phyloP scores from a whole-genome alignment of 2,888 invertebrate species.

The Proisotoma minuta region DNA sequence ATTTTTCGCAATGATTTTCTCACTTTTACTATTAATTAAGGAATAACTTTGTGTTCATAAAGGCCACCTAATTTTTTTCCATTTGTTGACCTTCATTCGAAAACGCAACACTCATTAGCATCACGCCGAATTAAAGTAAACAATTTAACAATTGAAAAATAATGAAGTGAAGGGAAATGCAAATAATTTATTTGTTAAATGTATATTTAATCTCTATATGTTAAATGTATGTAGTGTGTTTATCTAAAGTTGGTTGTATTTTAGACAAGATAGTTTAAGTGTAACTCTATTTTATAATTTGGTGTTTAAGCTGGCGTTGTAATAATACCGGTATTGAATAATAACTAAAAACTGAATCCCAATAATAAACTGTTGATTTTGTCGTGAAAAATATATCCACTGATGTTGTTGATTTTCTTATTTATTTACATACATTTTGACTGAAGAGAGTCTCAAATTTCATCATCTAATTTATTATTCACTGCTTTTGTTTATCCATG shows the following conservation, averaged over 20 bases:
- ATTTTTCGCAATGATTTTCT: too few species aligned
- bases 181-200: not conserved
- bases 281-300: not conserved
- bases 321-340: conserved; percentile 15
- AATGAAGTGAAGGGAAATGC: not conserved
- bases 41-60: too few species aligned
- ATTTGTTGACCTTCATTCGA: too few species aligned
- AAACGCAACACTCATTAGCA: too few species aligned
- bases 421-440: not conserved
- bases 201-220: not conserved
- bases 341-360: conserved; percentile 27
- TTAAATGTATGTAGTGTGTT: not conserved
- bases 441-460: not conserved
- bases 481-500: too few species aligned
- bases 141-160: too few species aligned
- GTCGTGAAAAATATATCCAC: conserved; percentile 31
- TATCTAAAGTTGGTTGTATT: not conserved
- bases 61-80: too few species aligned
- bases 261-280: too few species aligned
- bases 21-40: too few species aligned
- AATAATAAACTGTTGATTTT: conserved; percentile 40
- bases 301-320: conserved; percentile 6
- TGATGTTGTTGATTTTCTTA: not conserved
- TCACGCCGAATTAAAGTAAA: too few species aligned
- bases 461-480: not conserved